Base-by-base conservation (phyloP, 2,888 invertebrate species). In the Stenurella melanura region DNA sequence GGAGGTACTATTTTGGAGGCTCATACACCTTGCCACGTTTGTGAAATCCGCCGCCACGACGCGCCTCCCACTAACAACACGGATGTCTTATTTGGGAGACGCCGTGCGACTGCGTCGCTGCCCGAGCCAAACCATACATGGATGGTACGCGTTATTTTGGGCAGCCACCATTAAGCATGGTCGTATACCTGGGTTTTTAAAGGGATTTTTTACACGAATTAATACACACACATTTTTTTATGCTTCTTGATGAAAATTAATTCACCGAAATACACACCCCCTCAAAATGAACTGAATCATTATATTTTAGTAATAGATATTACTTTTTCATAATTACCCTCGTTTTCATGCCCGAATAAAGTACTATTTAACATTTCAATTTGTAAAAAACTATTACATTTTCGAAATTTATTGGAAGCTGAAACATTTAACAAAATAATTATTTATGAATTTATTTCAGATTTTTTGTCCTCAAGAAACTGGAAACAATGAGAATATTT, bases 41-140 rank as follows among this genome's bases (percentile, higher is more conserved):
- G 80, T 84, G 85, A 85, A 85, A 86, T 84, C 80, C 77, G 80
- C 77, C 76, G 66, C 75, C 75, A 71, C 83, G 78, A 80, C 81
- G 81, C 82, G 78, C 85, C 85, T 84, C 85, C 85, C 85, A 84
- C 85, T 83, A 81, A 69, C 77, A 76, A 79, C 79, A 76, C 74
- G 80, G 80, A 84, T 87, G 87, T 87, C 89, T 89, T 89, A 89
- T 89, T 89, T 89, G 88, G 89, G 86, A 86, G 89, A 88, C 87
- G 87, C 85, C 85, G 80, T 85, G 87, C 87, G 86, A 83, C 88
- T 88, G 89, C 88, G 89, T 89, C 89, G 87, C 86, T 85, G 84
- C 85, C 83, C 84, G 81, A 84, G 83, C 87, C 89, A 85, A 85
- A 81, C 89, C 89, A 89, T 89, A 89, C 88, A 89, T 89, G 89